Evolutionary conservation across 2,113 vertebrate species (phyloP), one percentile per base, ranked within the genome.

Genomic region (Cavia porcellus): DNA sequence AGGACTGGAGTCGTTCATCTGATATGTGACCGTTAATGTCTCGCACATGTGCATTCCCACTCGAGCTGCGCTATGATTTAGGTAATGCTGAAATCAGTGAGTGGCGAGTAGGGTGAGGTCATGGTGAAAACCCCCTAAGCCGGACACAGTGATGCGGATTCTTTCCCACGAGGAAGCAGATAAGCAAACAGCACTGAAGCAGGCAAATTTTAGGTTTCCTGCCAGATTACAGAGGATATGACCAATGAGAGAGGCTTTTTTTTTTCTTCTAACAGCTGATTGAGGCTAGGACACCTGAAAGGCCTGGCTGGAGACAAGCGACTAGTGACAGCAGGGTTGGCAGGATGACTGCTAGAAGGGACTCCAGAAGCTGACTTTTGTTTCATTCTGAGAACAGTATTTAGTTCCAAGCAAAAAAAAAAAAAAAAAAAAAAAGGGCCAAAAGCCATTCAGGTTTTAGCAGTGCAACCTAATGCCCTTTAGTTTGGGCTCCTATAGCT

Each of bases 151-250:
- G 95, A 95, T 77, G 70, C 83, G 38, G 90, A 32, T 92, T 87
- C 92, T 96, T 97, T 86, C 89, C 96, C 84, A 84, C 84, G 55
- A 96, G 97, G 97, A 97, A 96, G 64, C 92, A 96, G 97, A 97
- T 96, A 94, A 97, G 94, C 97, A 86, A 80, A 94, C 52, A 2
- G 92, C 61, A 68, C 64, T 8, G 45, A 62, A 72, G 80, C 97
- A 57, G 75, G 59, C 94, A 68, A 35, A 93, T 86, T 75, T 89
- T 84, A 96, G 90, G 96, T 94, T 97, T 98, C 97, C 97, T 97
- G 95, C 89, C 94, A 81, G 83, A 86, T 89, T 38, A 83, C 81
- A 82, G 96, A 97, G 96, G 96, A 96, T 93, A n/a, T 97, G 96
- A 94, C 91, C 95, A 70, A 75, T 57, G 11, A 82, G 93, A 84